Conservation (phyloP, 2,797 vertebrate genomes). For the Brachyrhaphis roseni region DNA sequence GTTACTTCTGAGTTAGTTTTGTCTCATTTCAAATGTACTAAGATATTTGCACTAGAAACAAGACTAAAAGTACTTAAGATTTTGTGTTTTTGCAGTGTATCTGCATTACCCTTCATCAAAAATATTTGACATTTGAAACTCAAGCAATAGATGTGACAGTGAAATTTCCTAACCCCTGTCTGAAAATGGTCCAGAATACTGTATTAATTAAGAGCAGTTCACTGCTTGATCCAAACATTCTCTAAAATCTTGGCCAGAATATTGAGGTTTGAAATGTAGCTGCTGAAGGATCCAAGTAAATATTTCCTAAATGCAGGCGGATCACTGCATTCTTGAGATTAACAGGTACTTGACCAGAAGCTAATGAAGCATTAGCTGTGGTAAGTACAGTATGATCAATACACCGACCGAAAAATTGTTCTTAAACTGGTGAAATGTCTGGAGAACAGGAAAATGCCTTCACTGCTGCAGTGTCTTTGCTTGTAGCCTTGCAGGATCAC, state of each 20-base stretch:
- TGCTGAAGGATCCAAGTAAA: not conserved
- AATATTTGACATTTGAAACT: not conserved
- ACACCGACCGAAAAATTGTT: too few relatives aligned
- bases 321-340: not conserved
- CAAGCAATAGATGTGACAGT: not conserved
- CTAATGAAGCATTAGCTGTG: too few relatives aligned
- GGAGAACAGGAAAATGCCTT: too few relatives aligned
- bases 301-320: not conserved
- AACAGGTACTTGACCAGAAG: not conserved
- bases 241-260: not conserved
- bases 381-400: too few relatives aligned
- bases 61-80: too few relatives aligned
- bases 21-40: too few relatives aligned
- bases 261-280: not conserved
- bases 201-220: not conserved
- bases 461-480: slow-evolving; percentile 5
- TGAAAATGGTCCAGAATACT: not conserved
- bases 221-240: not conserved
- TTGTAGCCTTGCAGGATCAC: slow-evolving; percentile 8
- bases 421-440: too few relatives aligned
- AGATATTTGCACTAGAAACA: too few relatives aligned
- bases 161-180: too few relatives aligned
- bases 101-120: too few relatives aligned
- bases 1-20: too few relatives aligned
- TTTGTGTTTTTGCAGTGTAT: too few relatives aligned